Evolutionary conservation across 92 coral and sea anemone species (phyloP), one percentile per base, ranked within the genome.

Genomic region (Porites cylindrica): DNA sequence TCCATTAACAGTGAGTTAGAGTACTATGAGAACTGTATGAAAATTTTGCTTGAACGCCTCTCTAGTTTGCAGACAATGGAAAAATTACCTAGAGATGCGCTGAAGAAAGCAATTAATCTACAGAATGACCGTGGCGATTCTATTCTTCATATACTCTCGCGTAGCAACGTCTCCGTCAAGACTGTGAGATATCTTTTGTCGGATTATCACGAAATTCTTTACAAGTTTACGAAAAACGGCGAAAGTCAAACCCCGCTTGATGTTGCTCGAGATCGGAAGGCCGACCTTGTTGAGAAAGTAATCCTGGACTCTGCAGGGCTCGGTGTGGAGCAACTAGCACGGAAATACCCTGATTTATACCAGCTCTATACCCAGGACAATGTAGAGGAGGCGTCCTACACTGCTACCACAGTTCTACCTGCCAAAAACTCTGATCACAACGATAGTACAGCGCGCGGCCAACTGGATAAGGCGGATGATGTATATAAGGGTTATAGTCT

Each of bases 1-100:
- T 81, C 81, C 8, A 67, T 80, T 14, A 70, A 63, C 56, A 80
- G 84, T 51, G 93, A 91, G 70, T 23, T 86, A 60, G 93, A 86
- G 38, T 91, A 86, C 84, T 91, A 76, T 68, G 91, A 91, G 24
- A 63, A 91, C 54, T 91, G 93, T 50, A 81, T 91, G 91, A 88
- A 77, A 32, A 53, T 84, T 58, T 79, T 91, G 78, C 61, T 91
- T 18, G 62, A 79, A 52, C 87, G 91, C 14, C 76, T 87, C 7
- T 14, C 85, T 2, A 12, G 29, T 8, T 81, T 86, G 1, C 77
- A 86, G 43, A 61, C 75, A 1, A 71, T 69, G 47, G 79, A 91
- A n/a, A 87, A 74, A 20, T 12, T 76, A 18, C 70, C 74, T 12
- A 70, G 60, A 69, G 54, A 64, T 29, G 70, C 83, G 23, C 72